These are phyloP conservation scores for Drosophila navojoa DNA, from an alignment of 1,140 invertebrate species.

Conservation along the genomic window DNA sequence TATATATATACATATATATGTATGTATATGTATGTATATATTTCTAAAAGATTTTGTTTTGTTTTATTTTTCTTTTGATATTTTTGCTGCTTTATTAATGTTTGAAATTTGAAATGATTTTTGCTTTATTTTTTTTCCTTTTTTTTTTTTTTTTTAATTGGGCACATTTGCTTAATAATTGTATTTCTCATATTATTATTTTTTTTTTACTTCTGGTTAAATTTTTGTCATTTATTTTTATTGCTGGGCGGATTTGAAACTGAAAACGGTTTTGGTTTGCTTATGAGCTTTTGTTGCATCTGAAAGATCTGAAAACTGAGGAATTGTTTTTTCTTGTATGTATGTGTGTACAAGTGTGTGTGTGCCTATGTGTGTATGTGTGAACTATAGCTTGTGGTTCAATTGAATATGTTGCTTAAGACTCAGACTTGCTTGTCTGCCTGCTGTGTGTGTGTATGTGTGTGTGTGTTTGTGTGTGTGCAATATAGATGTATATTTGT, in stretches of 20 bases:
- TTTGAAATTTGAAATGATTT: conserved; percentile 21
- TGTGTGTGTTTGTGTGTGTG: conserved; percentile 24
- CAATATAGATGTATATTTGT: conserved; percentile 6
- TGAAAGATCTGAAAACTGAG: conserved; percentile 34
- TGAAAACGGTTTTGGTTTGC: conserved; percentile 51
- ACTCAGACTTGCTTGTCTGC: background rate
- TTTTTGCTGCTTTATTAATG: conserved; percentile 52
- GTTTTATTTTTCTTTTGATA: conserved; percentile 56
- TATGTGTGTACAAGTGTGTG: background rate
- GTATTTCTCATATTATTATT: background rate
- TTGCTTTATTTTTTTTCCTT: conserved; percentile 7
- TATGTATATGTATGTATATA: conserved; percentile 41
- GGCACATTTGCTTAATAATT: conserved; percentile 35
- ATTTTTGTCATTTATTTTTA: conserved; percentile 20
- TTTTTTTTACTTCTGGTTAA: conserved; percentile 19
- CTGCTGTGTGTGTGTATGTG: conserved; percentile 9
- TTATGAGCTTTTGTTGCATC: conserved; percentile 16
- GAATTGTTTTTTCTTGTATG: background rate
- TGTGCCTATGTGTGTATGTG: conserved; percentile 12
- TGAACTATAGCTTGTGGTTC: conserved; percentile 20
- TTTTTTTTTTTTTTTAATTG: conserved; percentile 29
- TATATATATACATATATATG: conserved; percentile 40
- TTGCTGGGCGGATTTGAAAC: conserved; percentile 60
- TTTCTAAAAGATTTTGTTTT: conserved; percentile 24
- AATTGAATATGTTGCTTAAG: conserved; percentile 9